Evolutionary conservation across 2,113 vertebrate genomes (phyloP).

Genomic region (Heloderma charlesbogerti): DNA sequence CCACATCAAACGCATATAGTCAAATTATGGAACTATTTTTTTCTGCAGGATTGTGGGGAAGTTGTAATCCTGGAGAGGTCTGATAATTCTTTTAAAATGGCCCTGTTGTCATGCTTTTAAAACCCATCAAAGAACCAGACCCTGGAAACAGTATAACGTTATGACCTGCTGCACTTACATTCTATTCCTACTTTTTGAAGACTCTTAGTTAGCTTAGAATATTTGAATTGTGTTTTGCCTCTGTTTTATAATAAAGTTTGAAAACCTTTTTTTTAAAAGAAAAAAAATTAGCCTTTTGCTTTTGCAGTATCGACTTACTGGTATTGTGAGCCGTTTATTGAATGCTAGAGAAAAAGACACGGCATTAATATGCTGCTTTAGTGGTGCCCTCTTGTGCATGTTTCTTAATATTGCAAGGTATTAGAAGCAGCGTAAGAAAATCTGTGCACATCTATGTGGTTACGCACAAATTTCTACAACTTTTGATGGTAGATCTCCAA

Average conservation of each 20-base stretch:
- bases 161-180: background rate
- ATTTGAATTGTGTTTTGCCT: background rate
- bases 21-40: no score
- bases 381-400: conserved; percentile 4
- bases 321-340: no score
- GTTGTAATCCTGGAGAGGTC: background rate
- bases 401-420: background rate
- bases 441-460: background rate
- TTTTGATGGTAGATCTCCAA: background rate
- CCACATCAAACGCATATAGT: no score
- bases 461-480: background rate
- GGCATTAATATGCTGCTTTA: background rate
- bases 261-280: no score
- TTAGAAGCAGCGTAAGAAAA: background rate
- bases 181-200: background rate
- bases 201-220: background rate
- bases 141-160: background rate
- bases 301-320: background rate
- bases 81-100: background rate
- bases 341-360: background rate
- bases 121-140: no score
- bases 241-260: background rate
- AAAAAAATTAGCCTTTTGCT: no score
- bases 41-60: background rate
- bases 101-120: no score